phyloP scores from a whole-genome alignment of 2,888 invertebrate genomes.

The Microchrysa polita region DNA sequence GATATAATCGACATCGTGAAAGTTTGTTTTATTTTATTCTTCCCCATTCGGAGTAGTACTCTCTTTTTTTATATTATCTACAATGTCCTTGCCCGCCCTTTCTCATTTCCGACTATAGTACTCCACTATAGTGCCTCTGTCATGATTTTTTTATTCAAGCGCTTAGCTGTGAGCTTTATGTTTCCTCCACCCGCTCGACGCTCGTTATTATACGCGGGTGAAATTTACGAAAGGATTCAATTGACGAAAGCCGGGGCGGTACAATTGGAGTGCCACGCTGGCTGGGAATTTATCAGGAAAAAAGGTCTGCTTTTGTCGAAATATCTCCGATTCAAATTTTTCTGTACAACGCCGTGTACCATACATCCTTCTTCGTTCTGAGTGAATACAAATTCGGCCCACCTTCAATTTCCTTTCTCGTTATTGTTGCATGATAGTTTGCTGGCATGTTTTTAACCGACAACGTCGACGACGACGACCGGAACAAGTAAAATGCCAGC shows the following conservation, averaged over 20 bases:
- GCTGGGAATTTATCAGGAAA: background rate
- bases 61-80: constrained; percentile 32
- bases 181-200: background rate
- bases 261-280: background rate
- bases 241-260: constrained; percentile 9
- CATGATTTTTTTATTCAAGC: constrained; percentile 16
- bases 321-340: constrained; percentile 25
- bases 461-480: too few species aligned
- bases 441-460: constrained; percentile 1
- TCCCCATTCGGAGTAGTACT: background rate
- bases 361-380: background rate
- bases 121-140: background rate
- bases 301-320: constrained; percentile 18
- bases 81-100: background rate
- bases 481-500: background rate
- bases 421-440: background rate
- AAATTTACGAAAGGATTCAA: background rate
- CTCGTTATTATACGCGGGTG: background rate
- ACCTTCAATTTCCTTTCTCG: constrained; percentile 29
- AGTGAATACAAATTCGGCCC: constrained; percentile 2
- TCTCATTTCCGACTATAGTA: background rate
- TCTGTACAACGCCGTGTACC: background rate
- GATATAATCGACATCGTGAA: constrained; percentile 24
- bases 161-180: background rate
- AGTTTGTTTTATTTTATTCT: constrained; percentile 22